These are phyloP conservation scores for Bombyx mandarina DNA, from an alignment of 1,140 invertebrate species.

Conservation along the genomic window DNA sequence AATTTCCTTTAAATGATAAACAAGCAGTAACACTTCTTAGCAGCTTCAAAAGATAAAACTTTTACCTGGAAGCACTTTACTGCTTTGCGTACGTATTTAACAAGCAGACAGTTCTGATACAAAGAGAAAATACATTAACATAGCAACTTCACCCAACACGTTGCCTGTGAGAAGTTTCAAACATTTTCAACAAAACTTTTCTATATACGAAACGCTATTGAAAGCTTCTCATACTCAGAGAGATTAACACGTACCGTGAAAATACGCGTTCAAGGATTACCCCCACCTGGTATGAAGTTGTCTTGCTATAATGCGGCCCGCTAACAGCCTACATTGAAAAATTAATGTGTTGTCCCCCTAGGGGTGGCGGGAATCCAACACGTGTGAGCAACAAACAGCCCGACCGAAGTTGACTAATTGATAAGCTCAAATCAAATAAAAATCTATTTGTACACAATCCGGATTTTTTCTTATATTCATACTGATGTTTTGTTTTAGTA, in stretches of 20 bases:
- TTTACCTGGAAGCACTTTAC: not conserved
- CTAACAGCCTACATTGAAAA: slow-evolving; percentile 22
- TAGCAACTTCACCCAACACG: slow-evolving; percentile 47
- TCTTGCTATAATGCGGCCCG: slow-evolving; percentile 38
- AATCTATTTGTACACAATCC: not conserved
- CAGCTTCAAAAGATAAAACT: slow-evolving; percentile 5
- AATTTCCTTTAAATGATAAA: no score
- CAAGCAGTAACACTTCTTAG: not conserved
- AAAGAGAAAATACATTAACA: slow-evolving; percentile 66
- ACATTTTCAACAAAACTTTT: slow-evolving; percentile 66
- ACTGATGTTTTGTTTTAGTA: no score
- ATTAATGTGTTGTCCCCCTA: slow-evolving; percentile 18
- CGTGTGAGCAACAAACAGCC: slow-evolving; percentile 7
- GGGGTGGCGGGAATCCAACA: slow-evolving; percentile 12
- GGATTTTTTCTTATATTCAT: no score
- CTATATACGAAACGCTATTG: slow-evolving; percentile 64
- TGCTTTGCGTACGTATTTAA: slow-evolving; percentile 35
- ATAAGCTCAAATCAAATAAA: slow-evolving; percentile 2
- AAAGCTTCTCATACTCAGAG: slow-evolving; percentile 51
- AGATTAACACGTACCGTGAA: slow-evolving; percentile 58
- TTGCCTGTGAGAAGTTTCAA: slow-evolving; percentile 49
- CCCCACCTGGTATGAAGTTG: slow-evolving; percentile 42
- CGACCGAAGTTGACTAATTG: slow-evolving; percentile 1
- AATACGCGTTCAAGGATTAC: slow-evolving; percentile 61
- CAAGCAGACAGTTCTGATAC: slow-evolving; percentile 49